Percentiles rank a stretch among this genome's conserved stretches.
Evolutionary conservation across 2,888 invertebrate species (phyloP).

Genomic region (Gisinianus flammeolus): DNA sequence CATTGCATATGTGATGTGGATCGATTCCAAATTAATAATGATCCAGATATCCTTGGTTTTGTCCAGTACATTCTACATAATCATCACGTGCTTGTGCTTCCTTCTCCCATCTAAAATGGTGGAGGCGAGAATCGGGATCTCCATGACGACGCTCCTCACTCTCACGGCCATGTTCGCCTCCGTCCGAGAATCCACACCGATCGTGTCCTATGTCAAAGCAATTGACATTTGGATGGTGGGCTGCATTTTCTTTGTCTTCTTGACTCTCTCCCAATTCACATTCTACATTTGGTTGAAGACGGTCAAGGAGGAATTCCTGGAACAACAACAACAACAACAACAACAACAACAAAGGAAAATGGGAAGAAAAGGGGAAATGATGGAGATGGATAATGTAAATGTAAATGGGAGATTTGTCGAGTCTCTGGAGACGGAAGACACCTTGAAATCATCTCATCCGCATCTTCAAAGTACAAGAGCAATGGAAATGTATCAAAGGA

Average conservation of each 20-base stretch:
- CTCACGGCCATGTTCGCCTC: constrained; percentile 56
- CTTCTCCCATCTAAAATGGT: constrained; percentile 52
- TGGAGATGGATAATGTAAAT: too few species aligned
- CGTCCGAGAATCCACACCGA: constrained; percentile 52
- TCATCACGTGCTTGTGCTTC: constrained; percentile 55
- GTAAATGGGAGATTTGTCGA: too few species aligned
- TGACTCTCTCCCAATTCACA: constrained; percentile 43
- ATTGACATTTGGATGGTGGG: constrained; percentile 51
- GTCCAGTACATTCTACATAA: constrained; percentile 52
- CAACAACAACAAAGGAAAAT: too few species aligned
- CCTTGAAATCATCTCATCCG: too few species aligned
- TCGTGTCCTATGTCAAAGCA: constrained; percentile 52
- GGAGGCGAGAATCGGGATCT: constrained; percentile 54
- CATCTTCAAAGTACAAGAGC: too few species aligned
- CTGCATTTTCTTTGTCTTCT: constrained; percentile 54
- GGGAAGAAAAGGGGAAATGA: too few species aligned
- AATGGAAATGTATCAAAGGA: too few species aligned
- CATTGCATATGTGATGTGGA: too few species aligned
- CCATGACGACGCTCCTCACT: constrained; percentile 54
- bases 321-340: too few species aligned
- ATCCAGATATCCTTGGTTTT: too few species aligned
- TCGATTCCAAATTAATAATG: too few species aligned
- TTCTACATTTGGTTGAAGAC: constrained; percentile 18
- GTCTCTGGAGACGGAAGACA: background rate
- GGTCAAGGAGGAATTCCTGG: too few species aligned